phyloP scores from a whole-genome alignment of 2,888 invertebrate species.

The Itoplectis maculator region DNA sequence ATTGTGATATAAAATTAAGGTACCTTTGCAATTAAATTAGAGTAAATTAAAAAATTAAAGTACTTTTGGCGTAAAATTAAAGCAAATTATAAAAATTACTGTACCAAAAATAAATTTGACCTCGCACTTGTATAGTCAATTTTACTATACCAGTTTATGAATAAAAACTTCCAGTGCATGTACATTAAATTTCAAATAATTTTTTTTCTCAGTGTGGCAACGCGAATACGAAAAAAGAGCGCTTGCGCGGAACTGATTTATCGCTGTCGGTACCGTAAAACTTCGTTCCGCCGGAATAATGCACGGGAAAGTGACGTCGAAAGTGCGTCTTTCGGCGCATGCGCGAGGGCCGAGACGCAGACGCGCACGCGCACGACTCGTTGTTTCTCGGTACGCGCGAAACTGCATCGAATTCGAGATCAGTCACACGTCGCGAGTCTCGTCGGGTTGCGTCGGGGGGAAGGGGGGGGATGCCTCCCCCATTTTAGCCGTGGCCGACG shows the following conservation, averaged over 20 bases:
- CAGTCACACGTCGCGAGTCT: constrained; percentile 45
- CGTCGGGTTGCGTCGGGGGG: constrained; percentile 31
- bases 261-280: constrained; percentile 16
- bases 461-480: too few relatives aligned
- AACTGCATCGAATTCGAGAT: constrained; percentile 37
- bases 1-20: too few relatives aligned
- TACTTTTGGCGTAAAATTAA: too few relatives aligned
- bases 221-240: neutral
- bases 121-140: too few relatives aligned
- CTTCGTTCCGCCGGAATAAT: constrained; percentile 41
- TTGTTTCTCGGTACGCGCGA: constrained; percentile 48
- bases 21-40: too few relatives aligned
- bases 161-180: too few relatives aligned
- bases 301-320: constrained; percentile 57
- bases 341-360: constrained; percentile 20
- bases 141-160: too few relatives aligned
- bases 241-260: constrained; percentile 22
- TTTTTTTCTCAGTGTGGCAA: too few relatives aligned
- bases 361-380: constrained; percentile 19
- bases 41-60: too few relatives aligned
- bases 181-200: too few relatives aligned
- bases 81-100: too few relatives aligned
- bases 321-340: constrained; percentile 59
- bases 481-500: constrained; percentile 43
- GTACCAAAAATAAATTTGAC: too few relatives aligned